Percentiles rank a stretch among this genome's conserved stretches.
phyloP scores from a whole-genome alignment of 1,140 invertebrate genomes.

The Drosophila saltans region DNA sequence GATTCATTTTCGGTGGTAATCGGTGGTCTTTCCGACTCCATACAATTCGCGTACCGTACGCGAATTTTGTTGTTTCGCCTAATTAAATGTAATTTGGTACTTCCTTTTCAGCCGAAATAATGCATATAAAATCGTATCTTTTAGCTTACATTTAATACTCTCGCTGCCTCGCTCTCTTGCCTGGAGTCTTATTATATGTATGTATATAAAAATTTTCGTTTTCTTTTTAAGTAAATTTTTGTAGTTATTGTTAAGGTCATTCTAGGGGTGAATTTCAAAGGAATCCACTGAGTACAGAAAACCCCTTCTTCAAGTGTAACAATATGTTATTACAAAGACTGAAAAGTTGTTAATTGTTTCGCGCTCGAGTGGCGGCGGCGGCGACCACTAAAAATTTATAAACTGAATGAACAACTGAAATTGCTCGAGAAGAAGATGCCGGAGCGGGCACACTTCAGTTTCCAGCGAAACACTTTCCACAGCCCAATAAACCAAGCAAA shows the following conservation, averaged over 20 bases:
- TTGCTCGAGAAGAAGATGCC: constrained; percentile 35
- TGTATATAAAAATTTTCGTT: constrained; percentile 72
- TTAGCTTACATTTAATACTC: constrained; percentile 77
- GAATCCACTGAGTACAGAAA: constrained; percentile 53
- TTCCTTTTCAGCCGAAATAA: constrained; percentile 82
- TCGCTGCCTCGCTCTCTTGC: background rate
- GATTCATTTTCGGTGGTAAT: constrained; percentile 73
- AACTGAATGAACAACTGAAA: constrained; percentile 14
- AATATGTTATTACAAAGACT: constrained; percentile 52
- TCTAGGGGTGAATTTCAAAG: constrained; percentile 54
- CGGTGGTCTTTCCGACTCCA: constrained; percentile 60
- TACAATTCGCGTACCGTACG: constrained; percentile 65
- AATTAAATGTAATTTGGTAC: constrained; percentile 83
- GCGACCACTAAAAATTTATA: background rate
- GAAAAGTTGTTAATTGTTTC: constrained; percentile 79
- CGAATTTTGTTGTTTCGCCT: constrained; percentile 74
- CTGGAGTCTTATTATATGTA: constrained; percentile 49
- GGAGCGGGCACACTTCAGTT: constrained; percentile 56
- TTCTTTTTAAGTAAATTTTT: constrained; percentile 58
- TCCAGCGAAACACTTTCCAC: constrained; percentile 71
- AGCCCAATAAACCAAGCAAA: constrained; percentile 47
- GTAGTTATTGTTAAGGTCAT: constrained; percentile 30
- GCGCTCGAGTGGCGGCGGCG: constrained; percentile 61
- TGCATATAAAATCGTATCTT: constrained; percentile 79
- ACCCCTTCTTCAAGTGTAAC: constrained; percentile 33